Evolutionary conservation across 2,113 vertebrate genomes (phyloP).

Genomic region (Vombatus ursinus): DNA sequence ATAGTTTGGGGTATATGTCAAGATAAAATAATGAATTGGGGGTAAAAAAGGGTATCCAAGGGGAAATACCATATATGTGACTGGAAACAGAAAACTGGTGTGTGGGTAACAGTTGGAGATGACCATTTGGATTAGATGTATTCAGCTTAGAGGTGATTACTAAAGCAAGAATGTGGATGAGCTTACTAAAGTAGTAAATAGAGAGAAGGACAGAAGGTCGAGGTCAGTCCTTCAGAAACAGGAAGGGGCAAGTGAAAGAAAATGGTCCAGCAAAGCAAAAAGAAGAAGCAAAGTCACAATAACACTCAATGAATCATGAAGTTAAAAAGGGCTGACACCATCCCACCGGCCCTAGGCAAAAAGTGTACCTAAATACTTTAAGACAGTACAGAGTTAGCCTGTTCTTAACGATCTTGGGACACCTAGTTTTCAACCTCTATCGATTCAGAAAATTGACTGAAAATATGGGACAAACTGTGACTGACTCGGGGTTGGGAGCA

Average conservation of each 20-base stretch:
- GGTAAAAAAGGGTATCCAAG: neutral
- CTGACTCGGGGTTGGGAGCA: neutral
- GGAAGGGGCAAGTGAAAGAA: neutral
- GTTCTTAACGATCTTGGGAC: neutral
- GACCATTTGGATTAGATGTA: neutral
- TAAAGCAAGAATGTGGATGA: neutral
- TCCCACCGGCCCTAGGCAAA: neutral
- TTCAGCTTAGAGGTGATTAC: neutral
- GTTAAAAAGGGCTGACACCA: neutral
- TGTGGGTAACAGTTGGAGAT: neutral
- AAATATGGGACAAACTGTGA: neutral
- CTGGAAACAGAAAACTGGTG: neutral
- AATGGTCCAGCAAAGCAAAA: neutral
- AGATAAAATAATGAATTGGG: neutral
- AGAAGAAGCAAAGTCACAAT: neutral
- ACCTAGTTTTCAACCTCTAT: neutral
- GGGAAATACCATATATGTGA: neutral
- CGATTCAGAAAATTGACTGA: constrained; percentile 10
- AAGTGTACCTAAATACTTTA: neutral
- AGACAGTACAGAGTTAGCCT: neutral
- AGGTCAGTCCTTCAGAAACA: neutral
- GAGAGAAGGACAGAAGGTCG: neutral
- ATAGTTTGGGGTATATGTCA: neutral
- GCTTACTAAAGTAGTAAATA: neutral
- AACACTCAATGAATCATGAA: neutral